Conservation (phyloP, 2,113 vertebrate genomes). For the Sterrhoptilus dennistouni region DNA sequence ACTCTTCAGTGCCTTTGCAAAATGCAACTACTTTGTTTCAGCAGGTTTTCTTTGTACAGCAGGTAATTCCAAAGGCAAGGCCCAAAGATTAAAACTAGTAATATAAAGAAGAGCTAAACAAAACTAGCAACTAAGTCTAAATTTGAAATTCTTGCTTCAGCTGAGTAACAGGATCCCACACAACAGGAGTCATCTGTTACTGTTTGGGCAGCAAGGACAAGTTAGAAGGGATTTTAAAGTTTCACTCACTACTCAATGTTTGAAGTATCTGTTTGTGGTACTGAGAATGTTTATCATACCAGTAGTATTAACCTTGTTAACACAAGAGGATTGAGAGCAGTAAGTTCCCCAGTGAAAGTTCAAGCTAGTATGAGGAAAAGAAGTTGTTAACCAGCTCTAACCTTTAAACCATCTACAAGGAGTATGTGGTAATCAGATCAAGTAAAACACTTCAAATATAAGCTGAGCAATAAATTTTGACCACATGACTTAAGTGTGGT, state of each 20-base stretch:
- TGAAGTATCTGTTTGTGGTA: neutral
- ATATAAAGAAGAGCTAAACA: neutral
- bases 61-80: neutral
- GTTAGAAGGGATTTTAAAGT: neutral
- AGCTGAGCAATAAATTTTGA: neutral
- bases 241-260: neutral
- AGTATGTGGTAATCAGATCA: neutral
- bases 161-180: neutral
- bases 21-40: neutral
- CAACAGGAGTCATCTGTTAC: neutral
- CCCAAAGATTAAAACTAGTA: neutral
- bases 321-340: neutral
- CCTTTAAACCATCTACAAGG: neutral
- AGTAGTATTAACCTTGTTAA: neutral
- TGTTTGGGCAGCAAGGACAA: neutral
- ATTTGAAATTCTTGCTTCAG: neutral
- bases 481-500: neutral
- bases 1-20: neutral
- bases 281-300: neutral
- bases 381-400: neutral
- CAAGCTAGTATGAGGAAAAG: neutral
- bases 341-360: neutral
- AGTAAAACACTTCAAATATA: neutral
- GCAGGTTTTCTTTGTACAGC: neutral
- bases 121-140: neutral